Evolutionary conservation across 2,888 invertebrate genomes (phyloP).

Genomic region (Trichopria drosophilae): DNA sequence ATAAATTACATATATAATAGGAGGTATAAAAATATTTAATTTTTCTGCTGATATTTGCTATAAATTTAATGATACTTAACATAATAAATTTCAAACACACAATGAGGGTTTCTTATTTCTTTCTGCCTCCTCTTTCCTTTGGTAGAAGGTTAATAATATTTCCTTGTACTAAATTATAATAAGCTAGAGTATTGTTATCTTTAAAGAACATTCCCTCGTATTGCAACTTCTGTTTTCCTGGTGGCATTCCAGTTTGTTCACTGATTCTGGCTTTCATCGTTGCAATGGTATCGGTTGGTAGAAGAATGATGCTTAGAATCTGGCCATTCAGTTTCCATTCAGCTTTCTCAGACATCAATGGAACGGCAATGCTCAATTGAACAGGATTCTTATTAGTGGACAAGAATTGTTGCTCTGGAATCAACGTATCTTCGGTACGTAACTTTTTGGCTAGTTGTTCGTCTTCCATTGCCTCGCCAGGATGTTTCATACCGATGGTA

Average conservation of each 20-base stretch:
- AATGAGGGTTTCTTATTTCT: conserved; percentile 86
- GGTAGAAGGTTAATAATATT: conserved; percentile 85
- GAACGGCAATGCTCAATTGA: conserved; percentile 79
- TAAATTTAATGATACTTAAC: too few relatives aligned
- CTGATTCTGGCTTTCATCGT: conserved; percentile 86
- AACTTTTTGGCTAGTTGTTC: conserved; percentile 86
- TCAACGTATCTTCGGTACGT: conserved; percentile 88
- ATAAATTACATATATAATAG: too few relatives aligned
- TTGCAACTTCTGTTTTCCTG: conserved; percentile 95
- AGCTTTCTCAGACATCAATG: conserved; percentile 81
- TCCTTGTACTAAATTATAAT: conserved; percentile 89
- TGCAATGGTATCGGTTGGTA: conserved; percentile 77
- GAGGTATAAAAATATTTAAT: too few relatives aligned
- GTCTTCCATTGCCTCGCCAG: conserved; percentile 64
- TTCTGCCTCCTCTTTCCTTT: conserved; percentile 96
- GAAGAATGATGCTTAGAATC: conserved; percentile 74
- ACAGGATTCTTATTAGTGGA: conserved; percentile 74
- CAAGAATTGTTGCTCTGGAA: conserved; percentile 84
- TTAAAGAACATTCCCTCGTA: conserved; percentile 98
- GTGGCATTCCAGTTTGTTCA: conserved; percentile 88
- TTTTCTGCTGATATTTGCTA: too few relatives aligned
- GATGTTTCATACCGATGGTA: conserved; percentile 61
- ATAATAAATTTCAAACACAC: too few relatives aligned
- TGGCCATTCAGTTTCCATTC: conserved; percentile 97
- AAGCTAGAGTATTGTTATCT: conserved; percentile 91